Evolutionary conservation across 2,888 invertebrate species (phyloP).

Genomic region (Ceramica pisi): DNA sequence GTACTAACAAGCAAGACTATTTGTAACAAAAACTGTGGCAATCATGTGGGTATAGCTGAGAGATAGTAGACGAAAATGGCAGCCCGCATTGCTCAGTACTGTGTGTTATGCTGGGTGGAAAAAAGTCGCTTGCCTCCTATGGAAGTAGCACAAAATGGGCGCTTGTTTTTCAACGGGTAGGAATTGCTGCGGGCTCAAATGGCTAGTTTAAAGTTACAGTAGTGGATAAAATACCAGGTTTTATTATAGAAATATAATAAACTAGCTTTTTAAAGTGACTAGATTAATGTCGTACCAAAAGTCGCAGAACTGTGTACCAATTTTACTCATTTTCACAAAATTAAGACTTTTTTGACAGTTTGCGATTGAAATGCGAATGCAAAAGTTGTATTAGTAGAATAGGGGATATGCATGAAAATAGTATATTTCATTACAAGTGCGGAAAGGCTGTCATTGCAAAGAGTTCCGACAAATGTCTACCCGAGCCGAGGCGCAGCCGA

Average conservation of each 20-base stretch:
- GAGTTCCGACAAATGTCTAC: no score
- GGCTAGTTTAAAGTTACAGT: background rate
- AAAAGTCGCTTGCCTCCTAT: background rate
- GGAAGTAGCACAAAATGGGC: background rate
- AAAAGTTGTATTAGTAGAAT: no score
- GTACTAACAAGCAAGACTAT: background rate
- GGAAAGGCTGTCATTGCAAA: no score
- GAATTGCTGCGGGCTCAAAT: background rate
- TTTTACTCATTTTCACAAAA: no score
- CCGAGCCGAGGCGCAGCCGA: no score
- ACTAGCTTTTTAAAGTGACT: no score
- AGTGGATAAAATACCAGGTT: background rate
- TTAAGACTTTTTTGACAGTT: no score
- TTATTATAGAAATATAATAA: background rate
- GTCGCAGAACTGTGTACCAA: no score
- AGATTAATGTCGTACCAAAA: no score
- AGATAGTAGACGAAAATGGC: background rate
- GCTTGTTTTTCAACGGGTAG: background rate
- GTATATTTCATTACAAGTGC: no score
- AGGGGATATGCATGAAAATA: no score
- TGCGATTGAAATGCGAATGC: no score
- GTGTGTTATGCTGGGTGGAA: background rate
- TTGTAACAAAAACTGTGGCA: slow-evolving; percentile 2
- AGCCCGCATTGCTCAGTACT: background rate
- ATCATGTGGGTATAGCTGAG: background rate